Percentiles rank a stretch among this genome's conserved stretches.
Evolutionary conservation across 2,113 vertebrate genomes (phyloP).

Genomic region (Syrrhaptes paradoxus): DNA sequence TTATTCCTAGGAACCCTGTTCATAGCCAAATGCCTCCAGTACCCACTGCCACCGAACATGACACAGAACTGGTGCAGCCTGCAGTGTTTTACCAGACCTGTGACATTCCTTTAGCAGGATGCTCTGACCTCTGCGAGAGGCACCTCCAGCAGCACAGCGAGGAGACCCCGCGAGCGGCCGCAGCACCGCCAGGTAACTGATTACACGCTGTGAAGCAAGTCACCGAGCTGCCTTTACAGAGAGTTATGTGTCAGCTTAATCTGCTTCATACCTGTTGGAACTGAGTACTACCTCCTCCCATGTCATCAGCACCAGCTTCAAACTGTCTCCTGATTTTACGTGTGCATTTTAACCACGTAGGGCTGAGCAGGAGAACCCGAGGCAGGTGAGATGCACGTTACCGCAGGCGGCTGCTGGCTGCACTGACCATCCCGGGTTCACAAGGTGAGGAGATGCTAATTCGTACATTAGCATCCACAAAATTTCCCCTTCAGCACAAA

Average conservation of each 20-base stretch:
- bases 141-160: background rate
- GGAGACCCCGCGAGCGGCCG: background rate
- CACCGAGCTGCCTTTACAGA: background rate
- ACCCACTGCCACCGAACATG: background rate
- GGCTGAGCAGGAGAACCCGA: background rate
- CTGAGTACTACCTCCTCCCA: background rate
- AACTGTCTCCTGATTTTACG: background rate
- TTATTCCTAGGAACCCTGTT: background rate
- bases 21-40: background rate
- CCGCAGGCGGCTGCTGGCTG: background rate
- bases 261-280: background rate
- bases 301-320: background rate
- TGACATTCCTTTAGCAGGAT: background rate
- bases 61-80: background rate
- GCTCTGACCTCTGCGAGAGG: background rate
- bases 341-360: background rate
- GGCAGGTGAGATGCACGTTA: background rate
- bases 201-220: background rate
- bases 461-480: background rate
- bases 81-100: background rate
- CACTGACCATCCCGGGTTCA: conserved; percentile 1
- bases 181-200: background rate
- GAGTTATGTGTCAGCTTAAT: background rate
- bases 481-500: conserved; percentile 27
- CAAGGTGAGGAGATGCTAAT: conserved; percentile 3